A percentile compares a stretch with the other conserved stretches of the same genome.
phyloP scores from a whole-genome alignment of 2,113 vertebrate species.

The Centropristis striata region DNA sequence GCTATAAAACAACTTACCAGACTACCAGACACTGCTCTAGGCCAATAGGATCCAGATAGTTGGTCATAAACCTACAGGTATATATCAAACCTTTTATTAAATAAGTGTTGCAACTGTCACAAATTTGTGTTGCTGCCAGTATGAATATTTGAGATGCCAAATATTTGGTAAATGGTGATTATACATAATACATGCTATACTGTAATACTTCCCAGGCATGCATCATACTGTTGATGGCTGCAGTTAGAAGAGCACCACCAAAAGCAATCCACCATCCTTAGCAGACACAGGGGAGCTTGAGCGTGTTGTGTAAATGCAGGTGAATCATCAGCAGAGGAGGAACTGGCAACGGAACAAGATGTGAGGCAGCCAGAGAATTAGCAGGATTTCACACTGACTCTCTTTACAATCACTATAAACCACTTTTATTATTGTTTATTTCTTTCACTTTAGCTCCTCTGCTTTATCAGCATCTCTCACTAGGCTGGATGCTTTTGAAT shows the following conservation, averaged over 20 bases:
- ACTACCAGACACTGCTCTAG: too few relatives aligned
- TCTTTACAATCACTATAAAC: background rate
- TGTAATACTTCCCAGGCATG: too few relatives aligned
- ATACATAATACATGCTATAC: too few relatives aligned
- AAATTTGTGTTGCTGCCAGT: too few relatives aligned
- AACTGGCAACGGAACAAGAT: background rate
- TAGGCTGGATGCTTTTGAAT: background rate
- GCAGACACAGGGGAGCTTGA: background rate
- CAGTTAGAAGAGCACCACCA: too few relatives aligned
- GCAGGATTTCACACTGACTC: conserved; percentile 22
- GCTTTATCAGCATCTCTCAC: conserved; percentile 5
- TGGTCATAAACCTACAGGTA: too few relatives aligned
- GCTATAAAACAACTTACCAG: too few relatives aligned
- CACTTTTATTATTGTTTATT: background rate
- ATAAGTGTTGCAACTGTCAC: too few relatives aligned
- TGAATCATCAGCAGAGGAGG: conserved; percentile 27
- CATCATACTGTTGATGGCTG: background rate
- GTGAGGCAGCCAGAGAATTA: conserved; percentile 13
- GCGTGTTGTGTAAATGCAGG: background rate
- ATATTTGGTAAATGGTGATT: too few relatives aligned
- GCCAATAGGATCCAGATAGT: too few relatives aligned
- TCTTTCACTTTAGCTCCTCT: background rate
- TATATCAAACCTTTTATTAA: too few relatives aligned
- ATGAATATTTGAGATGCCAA: too few relatives aligned
- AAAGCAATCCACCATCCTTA: background rate